A percentile compares a stretch with the other conserved stretches of the same genome.
phyloP scores from a whole-genome alignment of 2,113 vertebrate species.

The Periophthalmodon schlosseri region DNA sequence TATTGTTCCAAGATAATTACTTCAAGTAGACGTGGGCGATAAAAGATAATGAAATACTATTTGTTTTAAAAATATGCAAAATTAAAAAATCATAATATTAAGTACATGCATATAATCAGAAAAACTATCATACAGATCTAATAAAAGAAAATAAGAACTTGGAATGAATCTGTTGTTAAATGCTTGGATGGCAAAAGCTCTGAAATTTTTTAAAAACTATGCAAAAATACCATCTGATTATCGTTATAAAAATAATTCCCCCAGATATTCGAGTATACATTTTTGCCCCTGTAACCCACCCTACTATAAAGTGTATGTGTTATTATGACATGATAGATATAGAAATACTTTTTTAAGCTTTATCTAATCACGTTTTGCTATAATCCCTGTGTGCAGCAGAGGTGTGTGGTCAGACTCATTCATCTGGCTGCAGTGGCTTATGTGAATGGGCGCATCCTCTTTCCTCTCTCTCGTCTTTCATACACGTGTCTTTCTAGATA shows the following conservation, averaged over 20 bases:
- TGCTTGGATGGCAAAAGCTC: too few relatives aligned
- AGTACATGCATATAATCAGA: too few relatives aligned
- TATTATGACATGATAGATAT: neutral
- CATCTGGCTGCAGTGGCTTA: neutral
- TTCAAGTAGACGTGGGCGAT: too few relatives aligned
- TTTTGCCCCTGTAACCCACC: neutral
- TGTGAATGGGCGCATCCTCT: conserved; percentile 29
- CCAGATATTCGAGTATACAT: neutral
- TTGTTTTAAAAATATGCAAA: too few relatives aligned
- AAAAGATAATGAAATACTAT: too few relatives aligned
- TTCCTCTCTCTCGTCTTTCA: neutral
- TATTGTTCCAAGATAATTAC: too few relatives aligned
- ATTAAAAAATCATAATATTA: too few relatives aligned
- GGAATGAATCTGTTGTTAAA: too few relatives aligned
- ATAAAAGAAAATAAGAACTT: too few relatives aligned
- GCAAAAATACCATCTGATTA: too few relatives aligned
- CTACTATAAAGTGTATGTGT: neutral
- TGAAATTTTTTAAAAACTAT: too few relatives aligned
- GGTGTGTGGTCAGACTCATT: conserved; percentile 9
- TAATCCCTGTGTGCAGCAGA: conserved; percentile 8
- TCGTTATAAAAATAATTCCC: neutral
- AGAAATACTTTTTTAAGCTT: neutral
- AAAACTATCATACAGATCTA: too few relatives aligned
- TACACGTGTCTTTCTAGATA: conserved; percentile 57
- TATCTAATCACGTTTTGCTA: neutral